Conservation (phyloP, 2,888 invertebrate genomes). For the Dolichopus griseipennis region DNA sequence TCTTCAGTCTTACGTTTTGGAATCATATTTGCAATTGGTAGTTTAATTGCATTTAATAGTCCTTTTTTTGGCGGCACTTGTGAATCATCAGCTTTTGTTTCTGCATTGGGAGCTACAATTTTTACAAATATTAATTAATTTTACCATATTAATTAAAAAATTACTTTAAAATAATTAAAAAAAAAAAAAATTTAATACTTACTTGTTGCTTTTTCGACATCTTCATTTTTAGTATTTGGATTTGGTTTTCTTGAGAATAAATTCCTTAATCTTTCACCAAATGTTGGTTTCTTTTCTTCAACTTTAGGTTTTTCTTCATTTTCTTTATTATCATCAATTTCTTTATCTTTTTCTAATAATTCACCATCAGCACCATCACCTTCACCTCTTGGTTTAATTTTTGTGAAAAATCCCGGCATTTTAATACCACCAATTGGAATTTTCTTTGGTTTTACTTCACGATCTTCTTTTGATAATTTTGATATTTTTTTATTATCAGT, state of each 20-base stretch:
- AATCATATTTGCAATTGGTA: conserved; percentile 55
- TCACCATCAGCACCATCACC: conserved; percentile 46
- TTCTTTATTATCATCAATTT: conserved; percentile 40
- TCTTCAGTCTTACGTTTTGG: conserved; percentile 47
- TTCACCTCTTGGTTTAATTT: conserved; percentile 63
- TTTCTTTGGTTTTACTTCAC: conserved; percentile 70
- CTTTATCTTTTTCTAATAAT: conserved; percentile 43
- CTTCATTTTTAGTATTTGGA: conserved; percentile 32
- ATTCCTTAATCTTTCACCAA: conserved; percentile 47
- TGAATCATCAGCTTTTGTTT: conserved; percentile 19
- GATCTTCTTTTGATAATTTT: conserved; percentile 48
- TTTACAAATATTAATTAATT: not conserved
- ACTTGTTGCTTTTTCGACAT: conserved; percentile 36
- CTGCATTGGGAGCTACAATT: not conserved
- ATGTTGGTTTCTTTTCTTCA: conserved; percentile 35
- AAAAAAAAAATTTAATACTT: conserved; percentile 22
- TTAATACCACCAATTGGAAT: conserved; percentile 82
- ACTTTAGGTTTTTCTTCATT: conserved; percentile 29
- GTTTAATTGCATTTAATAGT: conserved; percentile 52
- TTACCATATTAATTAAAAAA: no score
- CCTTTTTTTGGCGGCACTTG: conserved; percentile 43
- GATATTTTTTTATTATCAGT: conserved; percentile 23
- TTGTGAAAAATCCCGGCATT: conserved; percentile 76
- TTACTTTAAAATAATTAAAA: not conserved
- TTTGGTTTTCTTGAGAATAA: conserved; percentile 48